Base-by-base conservation (phyloP, 1,140 invertebrate genomes). In the Drosophila punjabiensis region DNA sequence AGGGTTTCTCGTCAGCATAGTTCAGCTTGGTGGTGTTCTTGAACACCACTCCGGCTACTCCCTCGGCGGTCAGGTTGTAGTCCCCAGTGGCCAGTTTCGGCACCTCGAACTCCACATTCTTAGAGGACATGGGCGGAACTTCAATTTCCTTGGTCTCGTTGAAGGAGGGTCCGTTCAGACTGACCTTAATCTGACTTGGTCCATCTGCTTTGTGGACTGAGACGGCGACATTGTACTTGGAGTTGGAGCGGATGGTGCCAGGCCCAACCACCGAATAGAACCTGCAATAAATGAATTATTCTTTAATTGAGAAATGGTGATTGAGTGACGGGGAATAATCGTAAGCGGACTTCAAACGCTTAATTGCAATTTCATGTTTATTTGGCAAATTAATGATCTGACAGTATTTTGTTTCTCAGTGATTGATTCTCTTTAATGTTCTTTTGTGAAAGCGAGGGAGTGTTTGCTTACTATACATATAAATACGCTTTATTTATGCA, bases 1-100 rank as follows among this genome's bases (percentile, higher is more conserved):
- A 98, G 77, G 97, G 97, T 83, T 97, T 98, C 92, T 98, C 98
- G 56, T 96, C 95, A 16, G 96, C 94, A 93, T 96, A 98, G 4
- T 95, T 93, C 1, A 99, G 85, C 2, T 94, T 93, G 2, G 96
- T 96, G 8, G 96, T 95, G 69, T 97, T 96, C 20, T 94, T 93
- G 92, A 98, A 98, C 28, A 95, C 94, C 6, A 97, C 93, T 3
- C 97, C 97, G 18, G 95, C 95, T 16, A 95, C 93, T 7, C 97
- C 97, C 32, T 94, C 93, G 0, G 96, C 96, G 18, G 95, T 95
- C 33, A 99, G 92, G 82, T 95, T 96, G 92, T 98, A 98, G 47
- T 95, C 94, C 0, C 97, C 98, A 16, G 95, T 95, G 47, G 95
- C 95, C 37, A 97, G 94, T 76, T 97, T 96, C 1, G 96, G 96